phyloP scores from a whole-genome alignment of 1,140 invertebrate species.

The Leguminivora glycinivorella region DNA sequence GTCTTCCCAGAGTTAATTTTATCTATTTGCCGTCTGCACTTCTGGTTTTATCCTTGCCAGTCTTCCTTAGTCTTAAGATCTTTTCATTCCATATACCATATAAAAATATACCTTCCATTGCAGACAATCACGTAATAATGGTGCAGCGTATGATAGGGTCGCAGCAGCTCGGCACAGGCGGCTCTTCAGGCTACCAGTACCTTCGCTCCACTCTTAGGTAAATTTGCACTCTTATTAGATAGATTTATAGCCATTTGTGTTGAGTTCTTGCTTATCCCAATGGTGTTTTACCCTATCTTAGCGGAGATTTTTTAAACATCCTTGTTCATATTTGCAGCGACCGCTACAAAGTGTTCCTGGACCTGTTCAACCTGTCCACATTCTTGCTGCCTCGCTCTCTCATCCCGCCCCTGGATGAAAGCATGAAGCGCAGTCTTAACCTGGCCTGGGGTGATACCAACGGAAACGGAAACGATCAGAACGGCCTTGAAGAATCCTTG shows the following conservation, averaged over 20 bases:
- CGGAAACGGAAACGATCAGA: conserved; percentile 50
- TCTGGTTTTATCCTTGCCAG: neutral
- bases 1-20: too few species aligned
- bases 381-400: conserved; percentile 95
- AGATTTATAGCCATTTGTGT: neutral
- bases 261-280: conserved; percentile 58
- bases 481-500: conserved; percentile 39
- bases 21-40: too few species aligned
- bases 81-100: neutral
- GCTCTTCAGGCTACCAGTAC: conserved; percentile 99
- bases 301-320: neutral
- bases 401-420: conserved; percentile 91
- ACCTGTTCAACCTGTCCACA: conserved; percentile 98
- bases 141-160: conserved; percentile 99
- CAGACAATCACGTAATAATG: conserved; percentile 99
- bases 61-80: neutral
- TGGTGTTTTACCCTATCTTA: too few species aligned
- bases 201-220: conserved; percentile 98
- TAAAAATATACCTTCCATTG: conserved; percentile 34
- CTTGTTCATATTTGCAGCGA: conserved; percentile 83
- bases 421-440: conserved; percentile 80
- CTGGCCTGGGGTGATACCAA: conserved; percentile 65
- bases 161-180: conserved; percentile 97
- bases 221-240: neutral
- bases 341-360: conserved; percentile 98